phyloP scores from a whole-genome alignment of 2,888 invertebrate genomes.

The Gisinianus flammeolus region DNA sequence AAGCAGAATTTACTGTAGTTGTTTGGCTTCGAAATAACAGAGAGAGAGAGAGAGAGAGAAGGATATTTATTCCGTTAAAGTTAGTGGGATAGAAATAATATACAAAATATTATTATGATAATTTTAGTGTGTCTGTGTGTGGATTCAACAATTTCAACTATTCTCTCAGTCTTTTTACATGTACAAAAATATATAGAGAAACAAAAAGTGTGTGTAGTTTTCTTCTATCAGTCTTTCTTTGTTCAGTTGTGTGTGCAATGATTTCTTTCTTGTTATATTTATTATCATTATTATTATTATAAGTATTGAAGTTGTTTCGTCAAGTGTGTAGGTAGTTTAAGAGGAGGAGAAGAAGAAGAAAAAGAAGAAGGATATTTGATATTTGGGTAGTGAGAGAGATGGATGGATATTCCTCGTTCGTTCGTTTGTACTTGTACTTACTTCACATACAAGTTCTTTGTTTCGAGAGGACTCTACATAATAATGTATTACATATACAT shows the following conservation, averaged over 20 bases:
- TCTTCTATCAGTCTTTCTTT: not conserved
- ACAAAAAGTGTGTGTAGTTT: not conserved
- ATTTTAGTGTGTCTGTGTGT: not conserved
- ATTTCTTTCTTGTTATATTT: not conserved
- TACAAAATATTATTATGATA: not conserved
- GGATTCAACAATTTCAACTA: not conserved
- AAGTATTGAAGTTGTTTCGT: not conserved
- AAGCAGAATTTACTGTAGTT: not conserved
- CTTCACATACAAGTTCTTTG: slow-evolving; percentile 13
- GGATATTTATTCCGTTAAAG: not conserved
- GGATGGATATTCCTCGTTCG: not conserved
- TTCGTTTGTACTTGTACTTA: not conserved
- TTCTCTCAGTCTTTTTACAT: not conserved
- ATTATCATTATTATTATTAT: not conserved
- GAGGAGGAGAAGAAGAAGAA: not conserved
- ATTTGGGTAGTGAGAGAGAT: not conserved
- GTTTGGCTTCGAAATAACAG: not conserved
- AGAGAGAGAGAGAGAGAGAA: slow-evolving; percentile 1
- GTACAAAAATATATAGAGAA: not conserved
- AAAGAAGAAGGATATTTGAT: not conserved
- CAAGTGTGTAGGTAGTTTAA: not conserved
- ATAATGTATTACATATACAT: no score
- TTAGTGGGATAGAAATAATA: not conserved
- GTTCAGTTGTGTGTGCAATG: not conserved
- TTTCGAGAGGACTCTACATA: slow-evolving; percentile 4